Evolutionary conservation across 2,888 invertebrate genomes (phyloP), one percentile per base, ranked within the genome.

Genomic region (Nomada fabriciana): DNA sequence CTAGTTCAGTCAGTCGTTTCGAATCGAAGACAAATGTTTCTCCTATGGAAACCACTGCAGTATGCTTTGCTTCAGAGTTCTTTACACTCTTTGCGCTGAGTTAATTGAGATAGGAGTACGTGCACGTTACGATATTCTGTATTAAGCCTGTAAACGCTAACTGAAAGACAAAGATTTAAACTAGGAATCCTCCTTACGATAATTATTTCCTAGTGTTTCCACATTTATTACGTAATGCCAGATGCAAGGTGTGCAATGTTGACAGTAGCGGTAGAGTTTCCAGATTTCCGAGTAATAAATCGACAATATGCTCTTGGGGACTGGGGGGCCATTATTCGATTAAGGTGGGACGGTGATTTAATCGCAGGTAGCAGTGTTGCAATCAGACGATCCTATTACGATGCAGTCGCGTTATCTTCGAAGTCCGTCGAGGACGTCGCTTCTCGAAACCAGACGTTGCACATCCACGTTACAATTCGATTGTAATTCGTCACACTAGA

Each of bases 361-460:
- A 71, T 71, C 70, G 50, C 29, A 60, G 70, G 60, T 36, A 60
- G 50, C 29, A 36, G 20, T 20, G 11, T 11, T 2, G 29, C 60
- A 50, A 60, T 70, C 59, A 29, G 42, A 55, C 59, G 29, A 47
- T 60, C 47, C 50, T 11, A 60, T 70, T 47, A 57, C 53, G 3
- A 18, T 53, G 3, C 13, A 43, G 15, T 23, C 23, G 23, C 42
- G 60, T 70, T 60, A 70, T 50, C 57, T 57, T 43, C 25, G 10
- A n/a, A 53, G 15, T 52, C 15, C 36, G 29, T 20, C 11, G 29
- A 52, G 42, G 36, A 68, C 42, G 11, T 11, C 7, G 25, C 15
- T 60, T 9, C 70, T 70, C 60, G 70, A 60, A 50, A 70, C 29
- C 60, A 60, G 70, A 71, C 60, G 50, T 50, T 23, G 0, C 50